Conservation (phyloP, 64 coral and sea anemone species). For the Dendrophyllia cribrosa region DNA sequence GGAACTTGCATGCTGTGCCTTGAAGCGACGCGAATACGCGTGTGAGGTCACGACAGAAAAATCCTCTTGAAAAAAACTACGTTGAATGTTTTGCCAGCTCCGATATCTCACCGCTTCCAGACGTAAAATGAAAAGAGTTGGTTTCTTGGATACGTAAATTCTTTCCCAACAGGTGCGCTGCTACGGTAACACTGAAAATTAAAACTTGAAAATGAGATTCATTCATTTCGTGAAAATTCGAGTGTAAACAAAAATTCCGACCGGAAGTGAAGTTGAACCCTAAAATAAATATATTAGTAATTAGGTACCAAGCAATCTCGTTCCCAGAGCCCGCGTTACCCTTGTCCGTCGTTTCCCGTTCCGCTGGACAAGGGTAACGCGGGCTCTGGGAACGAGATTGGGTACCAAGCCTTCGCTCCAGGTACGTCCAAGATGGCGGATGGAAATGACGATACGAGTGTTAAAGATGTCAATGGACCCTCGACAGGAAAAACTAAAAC, state of each 20-base stretch:
- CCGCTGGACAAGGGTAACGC: too few species aligned
- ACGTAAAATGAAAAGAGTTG: slow-evolving; percentile 1
- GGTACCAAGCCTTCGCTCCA: background rate
- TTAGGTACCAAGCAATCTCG: background rate
- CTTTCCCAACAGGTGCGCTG: slow-evolving; percentile 24
- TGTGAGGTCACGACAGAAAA: slow-evolving; percentile 3
- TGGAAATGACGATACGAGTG: background rate
- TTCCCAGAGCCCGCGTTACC: too few species aligned
- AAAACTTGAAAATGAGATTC: background rate
- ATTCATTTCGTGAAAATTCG: background rate
- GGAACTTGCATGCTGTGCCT: background rate
- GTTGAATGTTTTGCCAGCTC: background rate
- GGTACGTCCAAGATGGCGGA: slow-evolving; percentile 45
- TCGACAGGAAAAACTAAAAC: background rate
- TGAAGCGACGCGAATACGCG: slow-evolving; percentile 1
- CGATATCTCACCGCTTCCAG: background rate
- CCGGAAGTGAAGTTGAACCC: slow-evolving; percentile 20
- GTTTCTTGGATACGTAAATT: slow-evolving; percentile 45
- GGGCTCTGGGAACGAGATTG: too few species aligned
- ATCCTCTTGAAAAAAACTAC: background rate
- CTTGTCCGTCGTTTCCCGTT: too few species aligned
- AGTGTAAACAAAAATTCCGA: slow-evolving; percentile 17
- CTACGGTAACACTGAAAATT: slow-evolving; percentile 27
- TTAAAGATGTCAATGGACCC: slow-evolving; percentile 3
- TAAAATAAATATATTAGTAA: background rate